Evolutionary conservation across 2,113 vertebrate species (phyloP).

Genomic region (Mormyrus lacerda): DNA sequence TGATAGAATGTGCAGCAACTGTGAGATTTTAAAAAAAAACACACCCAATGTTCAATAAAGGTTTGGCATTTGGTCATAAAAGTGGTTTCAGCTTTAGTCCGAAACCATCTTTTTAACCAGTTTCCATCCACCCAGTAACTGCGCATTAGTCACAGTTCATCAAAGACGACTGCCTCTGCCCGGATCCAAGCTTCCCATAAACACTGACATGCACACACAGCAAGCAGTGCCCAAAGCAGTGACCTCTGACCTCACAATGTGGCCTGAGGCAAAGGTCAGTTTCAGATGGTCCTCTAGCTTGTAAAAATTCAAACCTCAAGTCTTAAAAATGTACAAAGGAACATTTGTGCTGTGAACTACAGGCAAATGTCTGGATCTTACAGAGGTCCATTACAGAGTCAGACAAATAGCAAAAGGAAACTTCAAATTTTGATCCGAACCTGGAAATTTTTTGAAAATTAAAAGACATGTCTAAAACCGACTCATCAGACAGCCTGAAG

Average conservation of each 20-base stretch:
- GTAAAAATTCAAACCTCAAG: not conserved
- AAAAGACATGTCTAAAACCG: not conserved
- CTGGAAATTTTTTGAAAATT: not conserved
- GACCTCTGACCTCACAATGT: not conserved
- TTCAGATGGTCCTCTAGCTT: not conserved
- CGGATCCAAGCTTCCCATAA: not conserved
- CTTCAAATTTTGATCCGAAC: not conserved
- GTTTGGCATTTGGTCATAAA: not conserved
- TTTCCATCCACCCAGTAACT: not conserved
- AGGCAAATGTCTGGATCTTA: not conserved
- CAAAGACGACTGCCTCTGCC: not conserved
- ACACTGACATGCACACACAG: not conserved
- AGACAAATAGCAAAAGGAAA: not conserved
- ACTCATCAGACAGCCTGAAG: not conserved
- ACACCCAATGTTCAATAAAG: not conserved
- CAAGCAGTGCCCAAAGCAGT: not conserved
- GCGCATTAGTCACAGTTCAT: not conserved
- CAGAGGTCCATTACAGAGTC: not conserved
- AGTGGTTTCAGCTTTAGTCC: not conserved
- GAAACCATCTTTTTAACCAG: not conserved
- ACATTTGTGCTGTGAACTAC: not conserved
- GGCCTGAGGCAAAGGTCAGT: not conserved
- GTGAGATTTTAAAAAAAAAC: not conserved
- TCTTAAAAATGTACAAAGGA: not conserved
- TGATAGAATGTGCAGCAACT: not conserved